Conservation (phyloP, 2,888 invertebrate genomes). For the Baronia brevicornis region DNA sequence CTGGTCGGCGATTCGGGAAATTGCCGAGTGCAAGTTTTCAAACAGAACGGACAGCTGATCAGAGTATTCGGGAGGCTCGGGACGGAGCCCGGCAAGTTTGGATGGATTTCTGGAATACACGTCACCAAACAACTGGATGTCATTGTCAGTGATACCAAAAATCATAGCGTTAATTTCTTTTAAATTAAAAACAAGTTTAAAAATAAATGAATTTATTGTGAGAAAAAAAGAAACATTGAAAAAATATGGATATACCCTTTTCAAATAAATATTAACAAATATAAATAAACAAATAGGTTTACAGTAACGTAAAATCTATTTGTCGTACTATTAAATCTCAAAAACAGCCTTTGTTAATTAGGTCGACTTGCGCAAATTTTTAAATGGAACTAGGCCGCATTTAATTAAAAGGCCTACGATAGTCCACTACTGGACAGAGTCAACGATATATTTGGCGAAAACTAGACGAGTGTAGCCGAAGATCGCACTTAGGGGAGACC, state of each 20-base stretch:
- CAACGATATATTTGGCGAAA: too few relatives aligned
- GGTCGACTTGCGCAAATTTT: too few relatives aligned
- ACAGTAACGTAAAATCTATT: too few relatives aligned
- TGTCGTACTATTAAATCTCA: too few relatives aligned
- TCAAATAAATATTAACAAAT: too few relatives aligned
- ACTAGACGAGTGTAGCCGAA: too few relatives aligned
- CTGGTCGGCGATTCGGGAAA: slow-evolving; percentile 88
- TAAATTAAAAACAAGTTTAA: slow-evolving; percentile 20
- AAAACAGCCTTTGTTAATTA: too few relatives aligned
- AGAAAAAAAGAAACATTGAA: slow-evolving; percentile 12
- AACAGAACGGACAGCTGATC: slow-evolving; percentile 80
- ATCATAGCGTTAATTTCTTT: slow-evolving; percentile 63
- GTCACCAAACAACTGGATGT: slow-evolving; percentile 77
- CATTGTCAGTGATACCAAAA: slow-evolving; percentile 77
- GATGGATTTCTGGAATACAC: slow-evolving; percentile 82
- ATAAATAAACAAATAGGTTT: too few relatives aligned
- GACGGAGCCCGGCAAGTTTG: slow-evolving; percentile 68
- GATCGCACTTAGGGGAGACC: too few relatives aligned
- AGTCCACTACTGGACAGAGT: too few relatives aligned
- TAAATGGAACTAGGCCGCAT: too few relatives aligned
- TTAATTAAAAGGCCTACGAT: too few relatives aligned
- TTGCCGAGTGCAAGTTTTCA: slow-evolving; percentile 83
- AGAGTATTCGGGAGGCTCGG: slow-evolving; percentile 78
- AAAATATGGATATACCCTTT: slow-evolving; percentile 18
- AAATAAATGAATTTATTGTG: slow-evolving; percentile 11